These are phyloP conservation scores for Chamaedrilus cognettii DNA, from an alignment of 2,888 invertebrate species.

Conservation along the genomic window DNA sequence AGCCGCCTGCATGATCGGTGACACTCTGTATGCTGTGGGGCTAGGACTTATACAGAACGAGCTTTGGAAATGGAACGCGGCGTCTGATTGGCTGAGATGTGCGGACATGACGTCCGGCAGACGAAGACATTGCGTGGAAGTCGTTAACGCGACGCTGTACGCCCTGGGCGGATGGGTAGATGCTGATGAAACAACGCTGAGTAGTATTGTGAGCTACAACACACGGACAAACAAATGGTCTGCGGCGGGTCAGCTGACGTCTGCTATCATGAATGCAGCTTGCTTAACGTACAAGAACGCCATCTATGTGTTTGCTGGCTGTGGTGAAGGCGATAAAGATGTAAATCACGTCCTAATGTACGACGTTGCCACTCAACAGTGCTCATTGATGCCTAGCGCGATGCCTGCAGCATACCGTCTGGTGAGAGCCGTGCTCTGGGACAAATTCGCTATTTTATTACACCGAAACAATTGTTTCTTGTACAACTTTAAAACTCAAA, in stretches of 20 bases:
- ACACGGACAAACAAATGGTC: neutral
- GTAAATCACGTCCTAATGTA: neutral
- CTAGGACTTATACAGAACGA: neutral
- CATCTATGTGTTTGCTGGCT: neutral
- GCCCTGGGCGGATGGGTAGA: conserved; percentile 1
- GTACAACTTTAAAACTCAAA: neutral
- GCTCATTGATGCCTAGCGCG: neutral
- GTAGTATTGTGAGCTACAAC: neutral
- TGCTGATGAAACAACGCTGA: neutral
- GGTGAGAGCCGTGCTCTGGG: neutral
- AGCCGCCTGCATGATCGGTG: neutral
- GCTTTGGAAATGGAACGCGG: neutral
- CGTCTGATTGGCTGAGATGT: neutral
- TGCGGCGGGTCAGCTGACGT: neutral
- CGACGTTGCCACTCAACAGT: neutral
- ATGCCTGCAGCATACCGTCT: neutral
- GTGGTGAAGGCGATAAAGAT: neutral
- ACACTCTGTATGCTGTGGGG: neutral
- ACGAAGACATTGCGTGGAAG: neutral
- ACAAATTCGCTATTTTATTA: neutral
- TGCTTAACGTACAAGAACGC: neutral
- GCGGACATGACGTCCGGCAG: neutral
- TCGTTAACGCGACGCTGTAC: neutral
- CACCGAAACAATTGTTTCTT: neutral
- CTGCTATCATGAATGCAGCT: neutral